Base-by-base conservation (phyloP, 2,888 invertebrate genomes). In the Lottia gigantea region DNA sequence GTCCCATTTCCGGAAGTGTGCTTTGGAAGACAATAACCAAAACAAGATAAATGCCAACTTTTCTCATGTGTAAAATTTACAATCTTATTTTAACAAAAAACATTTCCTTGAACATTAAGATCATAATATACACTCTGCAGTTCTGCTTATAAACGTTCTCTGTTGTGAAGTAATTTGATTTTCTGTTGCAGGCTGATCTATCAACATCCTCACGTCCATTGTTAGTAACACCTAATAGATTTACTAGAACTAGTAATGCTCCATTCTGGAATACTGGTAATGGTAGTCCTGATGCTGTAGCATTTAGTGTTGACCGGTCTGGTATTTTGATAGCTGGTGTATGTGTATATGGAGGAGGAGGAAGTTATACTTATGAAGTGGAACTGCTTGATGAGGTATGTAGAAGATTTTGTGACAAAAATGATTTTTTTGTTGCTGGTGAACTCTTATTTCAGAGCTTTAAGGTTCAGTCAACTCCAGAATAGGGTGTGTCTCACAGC, bases 241-340 rank as follows among this genome's bases (percentile, higher is more conserved):
- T 98, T 88, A 94, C 95, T 62, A 92, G 96, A 65, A 94, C 95
- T 63, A 97, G 96, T 87, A 93, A 94, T 78, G 93, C 94, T 66
- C 92, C 96, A 63, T 94, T 95, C 0, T 98, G 98, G 98, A 97
- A 98, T 88, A 96, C 97, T 0, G 96, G 97, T 4, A 96, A 96
- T 87, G 97, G 97, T 46, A 96, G 96, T 14, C 96, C 97, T 0
- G 98, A 99, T 90, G 97, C 97, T 0, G 94, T 99, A 82, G 95
- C 95, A 83, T 96, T 98, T 85, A 93, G 94, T 47, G 97, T 98
- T 14, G 97, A 98, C 90, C 91, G 94, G 25, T 91, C 94, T 0
- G 97, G 97, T 2, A 93, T 98, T 64, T 93, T 94, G 31, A 92
- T 98, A 61, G 94, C 94, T 45, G 98, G 98, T 0, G 94, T 94